Evolutionary conservation across 2,888 invertebrate genomes (phyloP).

Genomic region (Ptychoptera contaminata): DNA sequence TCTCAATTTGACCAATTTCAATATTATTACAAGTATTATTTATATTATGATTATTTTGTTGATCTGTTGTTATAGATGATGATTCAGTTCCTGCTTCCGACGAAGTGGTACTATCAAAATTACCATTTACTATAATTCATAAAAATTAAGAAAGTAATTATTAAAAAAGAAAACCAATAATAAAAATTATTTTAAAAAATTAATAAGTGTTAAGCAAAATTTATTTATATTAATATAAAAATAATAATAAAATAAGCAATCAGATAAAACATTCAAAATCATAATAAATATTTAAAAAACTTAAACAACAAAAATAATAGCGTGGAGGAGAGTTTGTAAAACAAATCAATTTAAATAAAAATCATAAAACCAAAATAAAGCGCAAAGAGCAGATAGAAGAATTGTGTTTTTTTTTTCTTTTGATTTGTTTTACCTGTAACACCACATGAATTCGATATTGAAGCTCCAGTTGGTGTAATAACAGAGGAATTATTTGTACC

Average conservation of each 20-base stretch:
- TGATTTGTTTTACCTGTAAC: constrained; percentile 11
- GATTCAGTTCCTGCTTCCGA: background rate
- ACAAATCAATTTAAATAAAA: background rate
- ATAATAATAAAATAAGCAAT: too few species aligned
- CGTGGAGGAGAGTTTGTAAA: too few species aligned
- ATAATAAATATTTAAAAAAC: too few species aligned
- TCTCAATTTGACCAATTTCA: too few species aligned
- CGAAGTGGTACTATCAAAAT: background rate
- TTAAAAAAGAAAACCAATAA: background rate
- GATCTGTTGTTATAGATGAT: background rate
- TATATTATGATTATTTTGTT: too few species aligned
- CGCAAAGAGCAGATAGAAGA: background rate
- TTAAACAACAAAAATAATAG: too few species aligned
- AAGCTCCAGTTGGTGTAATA: constrained; percentile 9
- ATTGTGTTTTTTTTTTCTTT: background rate
- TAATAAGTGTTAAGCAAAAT: background rate
- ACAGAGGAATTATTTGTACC: constrained; percentile 8
- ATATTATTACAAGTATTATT: too few species aligned
- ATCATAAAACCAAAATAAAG: background rate
- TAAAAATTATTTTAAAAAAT: background rate
- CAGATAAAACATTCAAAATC: too few species aligned
- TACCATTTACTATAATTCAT: background rate
- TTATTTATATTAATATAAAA: background rate
- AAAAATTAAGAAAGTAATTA: background rate
- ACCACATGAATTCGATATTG: constrained; percentile 10